phyloP scores from a whole-genome alignment of 2,888 invertebrate species.

The Synanthedon formicaeformis region DNA sequence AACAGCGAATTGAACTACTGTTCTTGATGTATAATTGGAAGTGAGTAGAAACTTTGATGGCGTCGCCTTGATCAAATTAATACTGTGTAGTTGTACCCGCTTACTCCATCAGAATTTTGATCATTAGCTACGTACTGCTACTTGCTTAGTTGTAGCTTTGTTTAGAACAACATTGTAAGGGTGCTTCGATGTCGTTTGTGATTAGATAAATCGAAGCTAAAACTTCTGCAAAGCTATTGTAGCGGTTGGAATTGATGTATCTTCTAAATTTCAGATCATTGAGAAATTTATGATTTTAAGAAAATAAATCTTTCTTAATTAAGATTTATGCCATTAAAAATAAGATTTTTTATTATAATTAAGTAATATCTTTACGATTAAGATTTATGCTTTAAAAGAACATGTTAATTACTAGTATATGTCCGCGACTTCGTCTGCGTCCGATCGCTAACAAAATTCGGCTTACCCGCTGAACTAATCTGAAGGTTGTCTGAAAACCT shows the following conservation, averaged over 20 bases:
- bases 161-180: slow-evolving; percentile 7
- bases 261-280: neutral
- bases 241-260: neutral
- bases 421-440: too few relatives aligned
- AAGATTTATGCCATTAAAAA: too few relatives aligned
- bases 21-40: neutral
- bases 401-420: too few relatives aligned
- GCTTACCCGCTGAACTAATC: too few relatives aligned
- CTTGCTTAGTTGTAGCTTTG: slow-evolving; percentile 11
- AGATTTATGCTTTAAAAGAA: too few relatives aligned
- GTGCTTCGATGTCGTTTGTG: slow-evolving; percentile 8
- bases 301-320: too few relatives aligned
- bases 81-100: slow-evolving; percentile 22
- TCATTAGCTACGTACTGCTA: slow-evolving; percentile 22
- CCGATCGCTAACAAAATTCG: too few relatives aligned
- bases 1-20: too few relatives aligned
- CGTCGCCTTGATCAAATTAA: slow-evolving; percentile 43
- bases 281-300: too few relatives aligned
- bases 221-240: neutral
- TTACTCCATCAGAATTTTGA: slow-evolving; percentile 32
- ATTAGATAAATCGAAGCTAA: slow-evolving; percentile 1
- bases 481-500: too few relatives aligned
- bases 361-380: too few relatives aligned
- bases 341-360: too few relatives aligned
- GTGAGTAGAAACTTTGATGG: slow-evolving; percentile 27